Base-by-base conservation (phyloP, 2,888 invertebrate species). In the Agrilus cyanescens region DNA sequence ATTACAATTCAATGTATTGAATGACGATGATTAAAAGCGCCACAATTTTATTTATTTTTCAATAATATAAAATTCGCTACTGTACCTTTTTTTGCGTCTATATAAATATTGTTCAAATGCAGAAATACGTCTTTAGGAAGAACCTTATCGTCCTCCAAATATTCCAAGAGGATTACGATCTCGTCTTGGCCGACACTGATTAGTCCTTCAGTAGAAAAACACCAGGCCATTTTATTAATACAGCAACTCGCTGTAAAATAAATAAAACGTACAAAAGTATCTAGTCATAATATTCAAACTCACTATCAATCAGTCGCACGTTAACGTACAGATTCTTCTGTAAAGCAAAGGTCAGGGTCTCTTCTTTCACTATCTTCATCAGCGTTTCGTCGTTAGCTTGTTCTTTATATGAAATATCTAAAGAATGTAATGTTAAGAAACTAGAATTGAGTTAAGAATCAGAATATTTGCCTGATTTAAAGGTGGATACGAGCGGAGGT, bases 131-230 rank as follows among this genome's bases (percentile, higher is more conserved):
- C 87, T 53, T 77, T 75, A 0, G 85, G 83, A 29, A 78, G 65
- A 36, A 62, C 64, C 38, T 70, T 70, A 55, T 82, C 80, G 41
- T 75, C 73, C 4, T 79, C 76, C 6, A 75, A 69, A 29, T 76
- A 67, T 62, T 87, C 85, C 15, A 89, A 65, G 32, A 88, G 60
- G 43, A 86, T 74, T 36, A 87, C 75, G 14, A 90, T 69, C 67
- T 89, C 89, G 59, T 88, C 87, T 59, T 87, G 88, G 2, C 85
- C 86, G 13, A 86, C 85, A 44, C 80, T 78, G 45, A 80, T 78
- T 62, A 89, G 69, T 12, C 89, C 89, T 51, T 75, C 72, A 0
- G 85, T 83, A 15, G 82, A 77, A 54, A 87, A 80, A 60, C 83
- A 84, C 76, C 88, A 85, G 46, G 80, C 80, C 46, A 71, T 71